Base-by-base conservation (phyloP, 2,113 vertebrate genomes). In the Thryonomys swinderianus region DNA sequence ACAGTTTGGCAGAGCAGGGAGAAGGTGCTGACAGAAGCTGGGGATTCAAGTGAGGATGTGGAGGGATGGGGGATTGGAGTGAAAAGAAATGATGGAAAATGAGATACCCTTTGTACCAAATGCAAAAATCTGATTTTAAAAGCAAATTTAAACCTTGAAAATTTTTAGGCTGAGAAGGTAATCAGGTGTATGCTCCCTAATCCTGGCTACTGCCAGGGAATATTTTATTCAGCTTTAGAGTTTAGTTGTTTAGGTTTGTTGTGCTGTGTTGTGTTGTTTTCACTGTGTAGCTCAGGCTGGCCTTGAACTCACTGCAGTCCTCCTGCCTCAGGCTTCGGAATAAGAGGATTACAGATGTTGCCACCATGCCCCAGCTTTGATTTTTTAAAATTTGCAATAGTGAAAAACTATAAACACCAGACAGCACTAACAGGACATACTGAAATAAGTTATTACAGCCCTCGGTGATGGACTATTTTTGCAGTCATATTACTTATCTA, bases 61-160 rank as follows among this genome's bases (percentile, higher is more conserved):
- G 37, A 30, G 25, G 57, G 78, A 55, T 3, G 1, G 5, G 27
- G 9, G 4, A 27, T 53, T 3, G 51, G 71, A 34, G 57, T 32
- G 25, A 37, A 67, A 16, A 7, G 7, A 42, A 45, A 45, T 2
- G 2, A 16, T 16, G 7, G 59, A 10, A 7, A 16, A 25, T 0
- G 5, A 45, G 76, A n/a, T 9, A 34, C 37, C 25, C 40, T 30
- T 16, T 40, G 40, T 76, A 25, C 11, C 40, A 40, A 45, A 55
- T 2, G 34, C 2, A 18, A 67, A 40, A 61, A 87, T 59, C 66
- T 71, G 32, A 84, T 40, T 69, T 59, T 71, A 5, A 85, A 83
- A 66, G 74, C 62, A 64, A 73, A 86, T 51, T 61, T 79, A n/a
- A 10, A 67, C 71, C 87, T 79, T 67, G 45, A 85, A 88, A 23